Evolutionary conservation across 92 coral and sea anemone genomes (phyloP), one percentile per base, ranked within the genome.

Genomic region (Scolanthus callimorphus): DNA sequence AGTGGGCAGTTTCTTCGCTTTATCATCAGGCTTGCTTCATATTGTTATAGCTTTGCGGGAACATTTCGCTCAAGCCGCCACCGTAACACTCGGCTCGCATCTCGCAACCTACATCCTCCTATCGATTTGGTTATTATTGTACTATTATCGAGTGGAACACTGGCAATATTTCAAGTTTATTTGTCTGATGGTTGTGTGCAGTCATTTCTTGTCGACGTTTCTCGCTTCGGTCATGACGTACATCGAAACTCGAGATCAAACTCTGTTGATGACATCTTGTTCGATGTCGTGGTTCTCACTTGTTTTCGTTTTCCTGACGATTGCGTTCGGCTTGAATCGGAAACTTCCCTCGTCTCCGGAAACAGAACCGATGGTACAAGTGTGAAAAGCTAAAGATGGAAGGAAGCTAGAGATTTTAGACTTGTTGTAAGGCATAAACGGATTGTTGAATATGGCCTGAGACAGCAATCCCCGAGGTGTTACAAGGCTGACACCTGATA

Each of bases 211-310:
- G 43, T 68, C 75, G 31, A 68, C 75, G 6, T 68, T 68, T 45
- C 65, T 68, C 22, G 64, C 65, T 11, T 68, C 75, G 6, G 75
- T 57, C 3, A 68, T 68, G 65, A 57, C 75, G 30, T 41, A 68
- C 48, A 68, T 68, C 28, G 75, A 68, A 22, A 21, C 45, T 3
- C 30, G 54, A 2, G 19, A 68, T 41, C 4, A 17, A 11, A 29
- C 58, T 6, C 39, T 68, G 45, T 50, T 68, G 2, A 1, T 44
- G 0, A 31, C 17, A 1, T 39, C 44, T 37, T 44, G 65, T 30
- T 55, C 49, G 4, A 25, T 55, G 39, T 55, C 75, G 2, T 68
- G 75, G 75, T 9, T 68, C 11, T 68, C 75, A 29, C 45, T 68
- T 6, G 58, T 68, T 52, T 39, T 68, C 39, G 52, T 68, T 39